Evolutionary conservation across 2,113 vertebrate genomes (phyloP).

Genomic region (Sapayoa aenigma): DNA sequence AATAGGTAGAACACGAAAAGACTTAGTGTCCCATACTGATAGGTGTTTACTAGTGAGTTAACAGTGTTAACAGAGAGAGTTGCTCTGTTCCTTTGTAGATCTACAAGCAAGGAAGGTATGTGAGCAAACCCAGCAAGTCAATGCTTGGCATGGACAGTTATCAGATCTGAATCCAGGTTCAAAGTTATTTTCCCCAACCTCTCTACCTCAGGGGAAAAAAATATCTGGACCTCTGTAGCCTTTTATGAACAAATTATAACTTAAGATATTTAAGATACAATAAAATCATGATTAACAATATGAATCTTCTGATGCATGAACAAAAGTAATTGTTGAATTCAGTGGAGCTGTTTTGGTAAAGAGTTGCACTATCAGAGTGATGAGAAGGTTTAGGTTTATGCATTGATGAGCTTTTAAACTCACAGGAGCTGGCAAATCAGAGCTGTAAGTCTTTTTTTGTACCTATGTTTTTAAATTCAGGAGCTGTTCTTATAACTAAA

Average conservation of each 20-base stretch:
- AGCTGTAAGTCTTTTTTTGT: not conserved
- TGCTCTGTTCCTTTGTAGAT: not conserved
- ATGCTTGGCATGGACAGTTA: not conserved
- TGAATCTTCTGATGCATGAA: not conserved
- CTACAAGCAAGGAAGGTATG: rapidly evolving
- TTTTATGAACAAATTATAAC: not conserved
- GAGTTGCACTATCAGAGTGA: not conserved
- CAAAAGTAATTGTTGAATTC: not conserved
- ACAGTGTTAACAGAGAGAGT: too few species aligned
- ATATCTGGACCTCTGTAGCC: not conserved
- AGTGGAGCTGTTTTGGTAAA: not conserved
- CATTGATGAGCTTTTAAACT: not conserved
- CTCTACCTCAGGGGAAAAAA: not conserved
- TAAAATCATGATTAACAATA: not conserved
- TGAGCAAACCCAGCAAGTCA: not conserved
- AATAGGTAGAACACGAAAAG: not conserved
- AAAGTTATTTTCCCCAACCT: not conserved
- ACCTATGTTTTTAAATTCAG: not conserved
- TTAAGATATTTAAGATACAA: not conserved
- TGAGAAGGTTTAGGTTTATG: not conserved
- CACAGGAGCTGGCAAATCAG: not conserved
- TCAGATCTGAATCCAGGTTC: not conserved
- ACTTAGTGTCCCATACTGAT: too few species aligned
- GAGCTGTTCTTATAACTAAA: not conserved
- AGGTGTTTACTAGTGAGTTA: too few species aligned